phyloP scores from a whole-genome alignment of 2,888 invertebrate genomes.

The Sphecodes monilicornis region DNA sequence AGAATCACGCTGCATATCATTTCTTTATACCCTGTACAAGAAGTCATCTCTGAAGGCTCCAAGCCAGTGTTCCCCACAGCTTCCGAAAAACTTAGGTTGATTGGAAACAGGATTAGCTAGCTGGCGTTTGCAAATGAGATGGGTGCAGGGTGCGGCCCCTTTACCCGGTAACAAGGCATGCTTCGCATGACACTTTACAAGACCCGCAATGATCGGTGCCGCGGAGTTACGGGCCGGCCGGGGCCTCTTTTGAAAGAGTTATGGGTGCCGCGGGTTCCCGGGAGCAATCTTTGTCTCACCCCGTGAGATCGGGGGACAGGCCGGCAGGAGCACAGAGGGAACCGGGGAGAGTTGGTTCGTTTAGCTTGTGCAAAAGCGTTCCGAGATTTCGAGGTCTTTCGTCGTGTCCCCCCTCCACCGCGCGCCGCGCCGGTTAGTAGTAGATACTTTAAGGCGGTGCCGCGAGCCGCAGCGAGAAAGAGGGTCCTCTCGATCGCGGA shows the following conservation, averaged over 20 bases:
- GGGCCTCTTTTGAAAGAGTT: constrained; percentile 68
- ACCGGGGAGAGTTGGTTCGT: constrained; percentile 52
- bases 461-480: constrained; percentile 66
- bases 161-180: constrained; percentile 53
- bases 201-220: constrained; percentile 68
- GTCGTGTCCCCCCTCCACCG: constrained; percentile 14
- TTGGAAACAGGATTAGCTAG: background rate
- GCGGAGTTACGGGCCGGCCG: constrained; percentile 43
- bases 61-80: background rate
- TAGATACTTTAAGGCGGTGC: constrained; percentile 81
- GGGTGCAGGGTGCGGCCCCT: constrained; percentile 39
- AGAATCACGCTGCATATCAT: no score
- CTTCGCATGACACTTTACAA: constrained; percentile 66
- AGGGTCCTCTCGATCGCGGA: constrained; percentile 68
- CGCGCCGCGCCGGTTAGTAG: constrained; percentile 58
- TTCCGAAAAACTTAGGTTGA: background rate
- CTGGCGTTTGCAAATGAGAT: constrained; percentile 26
- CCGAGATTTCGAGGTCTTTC: background rate
- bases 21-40: no score
- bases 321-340: constrained; percentile 25
- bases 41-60: no score
- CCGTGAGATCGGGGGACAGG: constrained; percentile 48
- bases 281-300: constrained; percentile 70
- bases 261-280: constrained; percentile 62
- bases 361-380: constrained; percentile 52